Evolutionary conservation across 37 sponge, comb jelly and placozoan species (phyloP).

Genomic region (Halisarca cf. caerulea): DNA sequence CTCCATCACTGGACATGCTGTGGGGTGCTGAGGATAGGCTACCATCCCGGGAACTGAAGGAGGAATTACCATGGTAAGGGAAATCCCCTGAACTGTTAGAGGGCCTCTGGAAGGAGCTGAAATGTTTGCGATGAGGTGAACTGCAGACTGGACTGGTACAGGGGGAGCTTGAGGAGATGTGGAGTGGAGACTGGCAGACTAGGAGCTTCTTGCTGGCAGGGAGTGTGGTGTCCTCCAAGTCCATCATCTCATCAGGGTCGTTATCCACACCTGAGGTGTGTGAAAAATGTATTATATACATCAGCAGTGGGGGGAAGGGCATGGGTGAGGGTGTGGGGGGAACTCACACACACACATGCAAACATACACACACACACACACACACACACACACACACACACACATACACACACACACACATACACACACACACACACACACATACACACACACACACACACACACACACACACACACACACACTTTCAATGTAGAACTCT

Average conservation of each 20-base stretch:
- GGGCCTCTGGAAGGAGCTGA: background rate
- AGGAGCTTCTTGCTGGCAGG: conserved; percentile 1
- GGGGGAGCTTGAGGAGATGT: background rate
- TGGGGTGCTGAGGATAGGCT: background rate
- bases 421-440: too few relatives aligned
- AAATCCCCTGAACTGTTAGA: background rate
- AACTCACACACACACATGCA: too few relatives aligned
- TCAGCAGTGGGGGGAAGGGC: too few relatives aligned
- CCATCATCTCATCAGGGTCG: background rate
- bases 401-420: too few relatives aligned
- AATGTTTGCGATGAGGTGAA: background rate
- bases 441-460: too few relatives aligned
- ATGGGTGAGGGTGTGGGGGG: too few relatives aligned
- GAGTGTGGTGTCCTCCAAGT: background rate
- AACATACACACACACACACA: too few relatives aligned
- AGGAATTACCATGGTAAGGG: background rate
- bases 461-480: too few relatives aligned
- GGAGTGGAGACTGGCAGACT: conserved; percentile 9
- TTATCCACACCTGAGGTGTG: too few relatives aligned
- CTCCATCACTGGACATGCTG: conserved; percentile 15
- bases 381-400: too few relatives aligned
- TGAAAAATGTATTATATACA: too few relatives aligned
- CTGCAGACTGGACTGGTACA: conserved; percentile 17
- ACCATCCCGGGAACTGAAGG: background rate
- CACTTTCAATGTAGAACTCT: too few relatives aligned